These are phyloP conservation scores for Nothoprocta pentlandii DNA, from an alignment of 2,113 vertebrate species.

Conservation along the genomic window DNA sequence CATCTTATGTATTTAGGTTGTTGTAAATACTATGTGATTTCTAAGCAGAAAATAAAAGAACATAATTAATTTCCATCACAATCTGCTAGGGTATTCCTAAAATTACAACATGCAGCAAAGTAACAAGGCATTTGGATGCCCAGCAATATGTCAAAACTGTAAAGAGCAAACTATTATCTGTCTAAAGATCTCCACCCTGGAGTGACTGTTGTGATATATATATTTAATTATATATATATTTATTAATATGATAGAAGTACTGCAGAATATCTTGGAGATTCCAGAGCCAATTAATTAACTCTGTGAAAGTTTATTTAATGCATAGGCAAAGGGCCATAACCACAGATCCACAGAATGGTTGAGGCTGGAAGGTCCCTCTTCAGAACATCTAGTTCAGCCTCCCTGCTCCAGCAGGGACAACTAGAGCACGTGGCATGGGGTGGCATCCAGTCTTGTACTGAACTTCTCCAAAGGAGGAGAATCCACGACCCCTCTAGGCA, in stretches of 20 bases:
- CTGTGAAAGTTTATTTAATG: neutral
- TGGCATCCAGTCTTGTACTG: too few species aligned
- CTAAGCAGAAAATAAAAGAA: neutral
- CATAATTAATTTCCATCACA: neutral
- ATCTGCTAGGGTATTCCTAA: neutral
- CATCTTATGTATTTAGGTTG: neutral
- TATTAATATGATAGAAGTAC: neutral
- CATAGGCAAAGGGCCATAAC: neutral
- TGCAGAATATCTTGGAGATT: neutral
- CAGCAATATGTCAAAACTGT: neutral
- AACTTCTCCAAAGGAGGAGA: too few species aligned
- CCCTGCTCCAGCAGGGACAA: too few species aligned
- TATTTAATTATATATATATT: neutral
- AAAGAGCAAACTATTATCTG: neutral
- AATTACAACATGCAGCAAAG: neutral
- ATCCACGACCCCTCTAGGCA: too few species aligned
- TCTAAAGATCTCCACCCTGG: fast-evolving
- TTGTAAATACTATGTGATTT: neutral
- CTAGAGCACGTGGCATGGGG: too few species aligned
- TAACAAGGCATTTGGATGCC: neutral
- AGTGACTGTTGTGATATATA: neutral
- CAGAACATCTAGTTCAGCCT: too few species aligned
- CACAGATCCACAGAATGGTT: too few species aligned
- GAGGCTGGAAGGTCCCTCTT: too few species aligned
- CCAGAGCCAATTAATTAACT: neutral